Base-by-base conservation (phyloP, 2,888 invertebrate genomes). In the Leptura quadrifasciata region DNA sequence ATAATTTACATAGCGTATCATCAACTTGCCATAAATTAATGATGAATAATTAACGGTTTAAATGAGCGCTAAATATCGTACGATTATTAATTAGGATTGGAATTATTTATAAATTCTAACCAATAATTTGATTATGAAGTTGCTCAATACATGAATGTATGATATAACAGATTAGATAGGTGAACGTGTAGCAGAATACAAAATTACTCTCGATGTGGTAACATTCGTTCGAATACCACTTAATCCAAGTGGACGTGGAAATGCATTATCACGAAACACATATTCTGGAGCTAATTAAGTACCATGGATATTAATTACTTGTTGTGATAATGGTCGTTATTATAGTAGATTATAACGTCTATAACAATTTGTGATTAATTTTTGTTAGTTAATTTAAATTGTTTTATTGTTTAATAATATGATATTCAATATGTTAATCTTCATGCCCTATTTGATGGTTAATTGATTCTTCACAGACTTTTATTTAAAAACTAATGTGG, bases 161-260 rank as follows among this genome's bases (percentile, higher is more conserved):
- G 9, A 8, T 20, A 57, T 57, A 17, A 21, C 58, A 10, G n/a
- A 31, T 31, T 31, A 61, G 31, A 39, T 39, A 21, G 47, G 18
- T 35, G 35, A 31, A 27, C 15, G 39, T 39, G 39, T 18, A 15
- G 21, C 21, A 57, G 57, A 57, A 57, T 9, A 63, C 60, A 0
- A 20, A 17, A 63, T 20, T 39, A 20, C 3, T 18, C 17, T 35
- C 35, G 18, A n/a, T 18, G 15, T 20, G 12, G 63, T 9, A 35
- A 18, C 2, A 31, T 9, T 24, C 27, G 60, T 17, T 60, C 60
- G 39, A 47, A 39, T 39, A 63, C 74, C 78, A 72, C 71, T 71
- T 76, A 79, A 79, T 79, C 70, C 69, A 63, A 65, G 76, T 76
- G 69, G 76, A 79, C 79, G 75, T 70, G 76, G 72, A 76, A 60